phyloP scores from a whole-genome alignment of 1,140 invertebrate genomes.

The Patella vulgata region DNA sequence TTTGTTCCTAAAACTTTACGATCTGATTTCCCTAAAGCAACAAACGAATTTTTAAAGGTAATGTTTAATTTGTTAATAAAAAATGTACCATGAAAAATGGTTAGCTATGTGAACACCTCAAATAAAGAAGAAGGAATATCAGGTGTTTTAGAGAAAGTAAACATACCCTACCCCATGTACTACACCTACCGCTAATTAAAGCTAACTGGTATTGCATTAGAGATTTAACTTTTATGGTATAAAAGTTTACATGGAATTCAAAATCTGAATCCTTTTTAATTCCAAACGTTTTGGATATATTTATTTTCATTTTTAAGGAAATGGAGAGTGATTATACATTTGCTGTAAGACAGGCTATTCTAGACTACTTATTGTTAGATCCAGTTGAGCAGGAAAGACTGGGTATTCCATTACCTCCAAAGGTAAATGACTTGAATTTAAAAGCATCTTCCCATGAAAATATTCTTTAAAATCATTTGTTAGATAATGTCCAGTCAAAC shows the following conservation, averaged over 20 bases:
- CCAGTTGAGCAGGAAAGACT: conserved; percentile 73
- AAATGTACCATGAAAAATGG: too few relatives aligned
- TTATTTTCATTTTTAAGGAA: conserved; percentile 64
- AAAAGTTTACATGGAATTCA: too few relatives aligned
- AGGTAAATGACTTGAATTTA: too few relatives aligned
- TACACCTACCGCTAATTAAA: too few relatives aligned
- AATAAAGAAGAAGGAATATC: too few relatives aligned
- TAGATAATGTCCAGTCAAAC: neutral
- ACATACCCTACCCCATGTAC: too few relatives aligned
- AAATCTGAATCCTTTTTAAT: too few relatives aligned
- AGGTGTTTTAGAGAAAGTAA: too few relatives aligned
- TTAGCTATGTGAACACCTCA: too few relatives aligned
- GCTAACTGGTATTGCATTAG: too few relatives aligned
- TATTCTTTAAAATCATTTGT: neutral
- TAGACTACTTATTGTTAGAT: conserved; percentile 78
- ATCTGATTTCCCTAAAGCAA: conserved; percentile 35
- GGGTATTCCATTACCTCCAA: conserved; percentile 71
- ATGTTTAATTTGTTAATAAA: conserved; percentile 1
- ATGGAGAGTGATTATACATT: conserved; percentile 73
- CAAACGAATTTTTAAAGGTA: conserved; percentile 52
- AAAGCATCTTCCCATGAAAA: neutral
- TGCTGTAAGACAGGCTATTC: conserved; percentile 73
- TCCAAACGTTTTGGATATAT: neutral
- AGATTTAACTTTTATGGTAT: too few relatives aligned
- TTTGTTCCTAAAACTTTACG: conserved; percentile 53